Evolutionary conservation across 2,797 vertebrate genomes (phyloP), one percentile per base, ranked within the genome.

Genomic region (Peromyscus eremicus): DNA sequence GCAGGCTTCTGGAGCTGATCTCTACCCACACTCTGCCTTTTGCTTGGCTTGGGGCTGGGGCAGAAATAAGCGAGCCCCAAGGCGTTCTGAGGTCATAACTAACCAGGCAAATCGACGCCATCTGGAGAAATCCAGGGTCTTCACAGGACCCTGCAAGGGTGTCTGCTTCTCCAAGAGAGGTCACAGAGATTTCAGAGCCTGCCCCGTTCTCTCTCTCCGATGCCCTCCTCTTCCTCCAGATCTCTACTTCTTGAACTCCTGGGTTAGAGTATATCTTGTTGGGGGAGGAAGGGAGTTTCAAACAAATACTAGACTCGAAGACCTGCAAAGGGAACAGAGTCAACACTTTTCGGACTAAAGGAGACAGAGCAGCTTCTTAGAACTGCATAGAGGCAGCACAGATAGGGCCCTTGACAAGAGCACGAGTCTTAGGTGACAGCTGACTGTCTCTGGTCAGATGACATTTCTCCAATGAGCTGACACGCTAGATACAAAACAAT

Each of bases 351-450:
- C 0, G 0, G 37, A 25, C 43, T 2, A 5, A n/a, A 11, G 17
- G 80, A 27, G 81, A 40, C 37, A 12, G 2, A 71, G n/a, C 13
- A 40, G 37, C 46, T 90, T 29, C 9, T 13, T 34, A 34, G 32
- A 95, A 76, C 5, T 25, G 9, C 46, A 64, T 0, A 2, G n/a
- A 64, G 76, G 34, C 82, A 52, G 62, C 25, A 55, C 17, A 52
- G 37, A 76, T 14, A 14, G 0, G 13, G 14, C 13, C 19, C 16
- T 0, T 27, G 90, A 40, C 0, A 1, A 16, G 2, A 16, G 3
- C 2, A 0, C 66, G 60, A 91, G 46, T 57, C n/a, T 46, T 13
- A 2, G 40, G 7, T 60, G 46, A 83, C 34, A 64, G 7, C 71
- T 32, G n/a, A 27, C 5, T 60, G 11, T 73, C 81, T 57, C 70